Evolutionary conservation across 2,113 vertebrate species (phyloP), one percentile per base, ranked within the genome.

Genomic region (Miniopterus natalensis): DNA sequence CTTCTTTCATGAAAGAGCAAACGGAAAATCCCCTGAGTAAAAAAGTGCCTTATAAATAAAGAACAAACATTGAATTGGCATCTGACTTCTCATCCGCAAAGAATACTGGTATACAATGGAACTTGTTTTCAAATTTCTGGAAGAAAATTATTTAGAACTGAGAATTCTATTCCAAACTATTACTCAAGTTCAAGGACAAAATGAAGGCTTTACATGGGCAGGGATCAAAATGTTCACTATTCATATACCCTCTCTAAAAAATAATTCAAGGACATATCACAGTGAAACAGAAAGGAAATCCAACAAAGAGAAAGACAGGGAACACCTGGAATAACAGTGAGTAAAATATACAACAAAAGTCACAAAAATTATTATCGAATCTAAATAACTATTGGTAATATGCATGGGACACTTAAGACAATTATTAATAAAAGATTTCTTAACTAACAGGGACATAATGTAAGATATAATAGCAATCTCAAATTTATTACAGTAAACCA

Each of bases 31-130:
- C 4, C 47, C 61, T 63, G 36, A 59, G 36, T 61, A n/a, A 79
- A 71, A 93, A 61, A 59, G 31, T 40, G 71, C 20, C 65, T 74
- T 88, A 45, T 73, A 73, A 93, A 88, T 53, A 85, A 93, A 79
- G 63, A 42, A 71, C 25, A 53, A 77, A 68, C 79, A 23, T 7
- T 61, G 51, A 81, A 81, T 55, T 63, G 27, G 15, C 47, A 74
- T 81, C 53, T 79, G 42, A 71, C 42, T 29, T 68, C 63, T 78
- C 85, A 81, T 36, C 3, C 63, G 45, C 47, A 55, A 71, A 23
- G 23, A 45, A 23, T 27, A 13, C 21, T 27, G 63, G 45, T 74
- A 81, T 29, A 88, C 21, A 88, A 74, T 55, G 36, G 29, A 81
- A 15, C 29, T 47, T 65, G 47, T 88, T 55, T 65, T 74, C 77